A percentile compares a stretch with the other conserved stretches of the same genome.
Evolutionary conservation across 1,140 invertebrate genomes (phyloP).

Genomic region (Euschistus heros): DNA sequence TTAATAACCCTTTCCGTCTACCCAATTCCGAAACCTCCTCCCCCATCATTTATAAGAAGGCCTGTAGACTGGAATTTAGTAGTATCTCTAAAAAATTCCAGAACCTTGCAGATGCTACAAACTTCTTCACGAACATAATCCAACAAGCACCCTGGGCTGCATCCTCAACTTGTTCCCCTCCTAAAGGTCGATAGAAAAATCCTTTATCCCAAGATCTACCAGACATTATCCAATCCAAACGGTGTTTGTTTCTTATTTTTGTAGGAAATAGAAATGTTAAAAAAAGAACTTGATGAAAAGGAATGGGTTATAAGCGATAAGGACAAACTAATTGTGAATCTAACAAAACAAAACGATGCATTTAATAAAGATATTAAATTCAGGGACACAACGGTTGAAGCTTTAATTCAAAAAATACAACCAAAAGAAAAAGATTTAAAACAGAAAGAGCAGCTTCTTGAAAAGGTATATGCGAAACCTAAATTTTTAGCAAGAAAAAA

Average conservation of each 20-base stretch:
- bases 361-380: slow-evolving; percentile 6
- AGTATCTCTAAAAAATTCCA: background rate
- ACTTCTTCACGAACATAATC: background rate
- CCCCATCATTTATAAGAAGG: background rate
- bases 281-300: slow-evolving; percentile 13
- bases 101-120: background rate
- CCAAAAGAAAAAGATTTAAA: slow-evolving; percentile 1
- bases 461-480: background rate
- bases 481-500: background rate
- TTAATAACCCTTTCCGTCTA: too few species aligned
- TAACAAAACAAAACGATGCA: slow-evolving; percentile 14
- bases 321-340: slow-evolving; percentile 12
- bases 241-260: background rate
- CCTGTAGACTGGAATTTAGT: background rate
- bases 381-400: slow-evolving; percentile 1
- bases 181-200: too few species aligned
- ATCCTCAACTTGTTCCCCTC: too few species aligned
- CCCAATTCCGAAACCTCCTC: too few species aligned
- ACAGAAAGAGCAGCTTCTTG: background rate
- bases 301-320: slow-evolving; percentile 12
- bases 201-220: background rate
- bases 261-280: slow-evolving; percentile 16
- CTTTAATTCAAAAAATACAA: background rate
- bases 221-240: background rate
- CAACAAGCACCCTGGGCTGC: too few species aligned